These are phyloP conservation scores for Eulemur rufifrons DNA, from an alignment of 2,113 vertebrate species.

Conservation along the genomic window DNA sequence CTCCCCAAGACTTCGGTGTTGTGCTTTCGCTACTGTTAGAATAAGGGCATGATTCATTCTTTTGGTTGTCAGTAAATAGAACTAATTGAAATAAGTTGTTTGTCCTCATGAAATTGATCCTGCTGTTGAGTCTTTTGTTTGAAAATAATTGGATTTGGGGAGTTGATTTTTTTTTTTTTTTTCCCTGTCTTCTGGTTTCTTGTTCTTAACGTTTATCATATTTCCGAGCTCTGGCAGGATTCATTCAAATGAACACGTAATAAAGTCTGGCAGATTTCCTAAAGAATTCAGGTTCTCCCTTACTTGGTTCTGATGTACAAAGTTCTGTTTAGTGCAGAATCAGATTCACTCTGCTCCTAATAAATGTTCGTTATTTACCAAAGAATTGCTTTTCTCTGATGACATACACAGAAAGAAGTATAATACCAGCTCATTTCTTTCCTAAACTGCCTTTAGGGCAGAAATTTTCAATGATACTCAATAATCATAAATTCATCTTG, in stretches of 20 bases:
- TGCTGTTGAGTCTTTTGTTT: neutral
- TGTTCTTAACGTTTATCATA: neutral
- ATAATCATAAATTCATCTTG: neutral
- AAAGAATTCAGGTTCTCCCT: neutral
- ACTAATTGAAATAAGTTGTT: neutral
- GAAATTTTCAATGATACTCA: neutral
- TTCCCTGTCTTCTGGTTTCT: neutral
- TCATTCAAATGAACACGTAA: neutral
- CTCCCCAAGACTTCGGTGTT: neutral
- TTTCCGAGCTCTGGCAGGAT: neutral
- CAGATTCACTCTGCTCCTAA: neutral
- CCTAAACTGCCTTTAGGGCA: neutral
- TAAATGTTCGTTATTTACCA: neutral
- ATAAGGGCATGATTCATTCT: neutral
- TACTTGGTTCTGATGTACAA: neutral
- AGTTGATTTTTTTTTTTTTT: neutral
- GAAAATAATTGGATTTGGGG: neutral
- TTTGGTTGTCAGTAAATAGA: constrained; percentile 1
- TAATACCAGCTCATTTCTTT: neutral
- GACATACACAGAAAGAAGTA: neutral
- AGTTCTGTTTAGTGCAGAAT: fast-evolving
- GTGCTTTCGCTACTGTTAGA: neutral
- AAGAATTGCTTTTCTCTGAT: neutral
- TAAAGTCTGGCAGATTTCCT: neutral
- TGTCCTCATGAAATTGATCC: neutral